phyloP scores from a whole-genome alignment of 2,888 invertebrate genomes.

The Microctonus hyperodae region DNA sequence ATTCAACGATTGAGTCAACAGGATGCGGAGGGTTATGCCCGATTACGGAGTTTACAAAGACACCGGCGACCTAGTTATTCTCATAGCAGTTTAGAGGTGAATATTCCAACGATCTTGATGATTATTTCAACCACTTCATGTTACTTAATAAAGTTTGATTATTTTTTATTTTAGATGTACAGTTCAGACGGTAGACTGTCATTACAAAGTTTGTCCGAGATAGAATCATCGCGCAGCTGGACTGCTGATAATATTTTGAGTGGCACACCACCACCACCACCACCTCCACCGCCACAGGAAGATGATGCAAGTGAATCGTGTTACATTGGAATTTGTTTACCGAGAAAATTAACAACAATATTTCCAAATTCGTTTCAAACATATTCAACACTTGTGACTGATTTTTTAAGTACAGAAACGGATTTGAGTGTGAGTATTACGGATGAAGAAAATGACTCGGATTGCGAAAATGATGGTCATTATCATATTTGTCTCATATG shows the following conservation, averaged over 20 bases:
- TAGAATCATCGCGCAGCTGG: constrained; percentile 58
- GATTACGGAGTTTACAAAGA: constrained; percentile 73
- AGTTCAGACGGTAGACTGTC: constrained; percentile 59
- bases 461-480: constrained; percentile 51
- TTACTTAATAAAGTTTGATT: constrained; percentile 26
- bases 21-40: constrained; percentile 80
- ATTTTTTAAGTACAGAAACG: constrained; percentile 36
- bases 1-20: constrained; percentile 79
- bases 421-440: constrained; percentile 41
- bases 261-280: constrained; percentile 49
- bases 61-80: constrained; percentile 73
- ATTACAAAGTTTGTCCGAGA: constrained; percentile 58
- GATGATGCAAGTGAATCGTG: constrained; percentile 68
- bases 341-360: constrained; percentile 72
- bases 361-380: constrained; percentile 66
- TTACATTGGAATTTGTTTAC: constrained; percentile 80
- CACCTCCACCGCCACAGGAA: constrained; percentile 47
- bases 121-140: not conserved
- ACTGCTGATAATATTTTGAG: constrained; percentile 50
- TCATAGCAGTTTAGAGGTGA: constrained; percentile 65
- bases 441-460: constrained; percentile 54
- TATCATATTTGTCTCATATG: constrained; percentile 55
- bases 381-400: constrained; percentile 31
- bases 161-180: constrained; percentile 50
- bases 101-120: constrained; percentile 10